A percentile compares a stretch with the other conserved stretches of the same genome.
Conservation (phyloP, 1,140 invertebrate genomes). For the Catajapyx aquilonaris region DNA sequence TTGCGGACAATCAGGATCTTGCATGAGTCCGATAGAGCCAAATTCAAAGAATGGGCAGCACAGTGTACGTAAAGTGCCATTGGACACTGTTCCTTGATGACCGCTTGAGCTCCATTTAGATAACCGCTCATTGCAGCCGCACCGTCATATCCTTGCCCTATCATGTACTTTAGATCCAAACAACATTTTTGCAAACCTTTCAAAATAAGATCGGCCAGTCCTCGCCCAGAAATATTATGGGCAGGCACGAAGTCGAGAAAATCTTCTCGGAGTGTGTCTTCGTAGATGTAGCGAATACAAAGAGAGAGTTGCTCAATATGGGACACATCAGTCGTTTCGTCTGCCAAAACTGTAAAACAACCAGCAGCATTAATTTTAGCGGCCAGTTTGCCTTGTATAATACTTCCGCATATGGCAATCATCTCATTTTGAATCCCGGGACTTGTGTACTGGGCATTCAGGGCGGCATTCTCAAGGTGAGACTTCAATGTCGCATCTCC, state of each 20-base stretch:
- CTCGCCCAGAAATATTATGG: background rate
- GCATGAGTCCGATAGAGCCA: constrained; percentile 8
- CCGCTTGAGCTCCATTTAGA: constrained; percentile 12
- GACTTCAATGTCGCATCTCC: background rate
- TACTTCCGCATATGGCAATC: constrained; percentile 1
- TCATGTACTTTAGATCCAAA: background rate
- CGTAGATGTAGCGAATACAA: background rate
- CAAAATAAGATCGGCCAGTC: background rate
- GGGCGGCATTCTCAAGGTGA: background rate
- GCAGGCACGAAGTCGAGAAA: background rate
- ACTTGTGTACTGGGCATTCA: constrained; percentile 1
- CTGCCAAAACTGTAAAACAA: constrained; percentile 1
- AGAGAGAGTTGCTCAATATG: background rate
- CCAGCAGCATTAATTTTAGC: background rate
- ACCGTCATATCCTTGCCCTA: constrained; percentile 10
- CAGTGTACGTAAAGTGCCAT: constrained; percentile 12
- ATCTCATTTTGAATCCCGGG: constrained; percentile 1
- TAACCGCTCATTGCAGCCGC: constrained; percentile 13
- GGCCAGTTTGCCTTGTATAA: background rate
- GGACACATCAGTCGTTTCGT: background rate
- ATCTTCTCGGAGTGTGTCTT: background rate
- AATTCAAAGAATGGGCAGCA: constrained; percentile 12
- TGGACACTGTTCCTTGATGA: constrained; percentile 10
- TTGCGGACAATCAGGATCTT: constrained; percentile 7
- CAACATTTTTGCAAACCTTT: background rate